A percentile compares a stretch with the other conserved stretches of the same genome.
These are phyloP conservation scores for Ceyx cyanopectus DNA, from an alignment of 2,113 vertebrate genomes.

Conservation along the genomic window DNA sequence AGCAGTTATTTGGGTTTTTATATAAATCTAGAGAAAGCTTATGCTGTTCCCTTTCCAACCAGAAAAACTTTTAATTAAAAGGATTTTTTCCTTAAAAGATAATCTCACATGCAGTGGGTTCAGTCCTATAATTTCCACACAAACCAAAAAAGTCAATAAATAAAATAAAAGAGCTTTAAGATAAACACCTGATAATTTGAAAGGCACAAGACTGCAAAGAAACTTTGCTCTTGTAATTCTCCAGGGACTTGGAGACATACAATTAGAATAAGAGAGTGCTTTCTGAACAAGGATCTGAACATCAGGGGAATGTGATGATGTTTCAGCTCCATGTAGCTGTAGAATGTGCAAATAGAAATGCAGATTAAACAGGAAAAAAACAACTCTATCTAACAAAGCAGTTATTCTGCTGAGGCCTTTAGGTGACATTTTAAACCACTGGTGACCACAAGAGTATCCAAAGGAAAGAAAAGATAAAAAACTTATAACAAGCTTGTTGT, in stretches of 20 bases:
- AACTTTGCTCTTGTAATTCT: not conserved
- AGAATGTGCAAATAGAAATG: constrained; percentile 54
- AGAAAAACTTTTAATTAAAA: not conserved
- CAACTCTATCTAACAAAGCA: constrained; percentile 63
- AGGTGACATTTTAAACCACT: constrained; percentile 72
- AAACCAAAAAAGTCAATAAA: constrained; percentile 41
- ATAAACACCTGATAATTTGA: constrained; percentile 30
- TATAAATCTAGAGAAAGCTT: not conserved
- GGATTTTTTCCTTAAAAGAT: not conserved
- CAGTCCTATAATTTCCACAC: not conserved
- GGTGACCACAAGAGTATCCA: constrained; percentile 59
- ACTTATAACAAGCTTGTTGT: constrained; percentile 75
- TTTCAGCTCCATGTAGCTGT: constrained; percentile 48
- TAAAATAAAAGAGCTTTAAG: constrained; percentile 53
- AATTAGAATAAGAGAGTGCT: constrained; percentile 46
- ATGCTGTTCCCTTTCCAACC: not conserved
- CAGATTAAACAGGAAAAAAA: constrained; percentile 63
- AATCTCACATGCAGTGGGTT: not conserved
- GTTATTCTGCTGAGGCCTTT: constrained; percentile 57
- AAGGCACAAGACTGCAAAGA: constrained; percentile 25
- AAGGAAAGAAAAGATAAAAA: constrained; percentile 78
- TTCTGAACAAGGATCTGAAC: constrained; percentile 34
- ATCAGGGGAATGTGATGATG: constrained; percentile 32
- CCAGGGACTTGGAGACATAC: not conserved
- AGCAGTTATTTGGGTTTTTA: not conserved